Evolutionary conservation across 2,113 vertebrate genomes (phyloP), one percentile per base, ranked within the genome.

Genomic region (Crypturellus undulatus): DNA sequence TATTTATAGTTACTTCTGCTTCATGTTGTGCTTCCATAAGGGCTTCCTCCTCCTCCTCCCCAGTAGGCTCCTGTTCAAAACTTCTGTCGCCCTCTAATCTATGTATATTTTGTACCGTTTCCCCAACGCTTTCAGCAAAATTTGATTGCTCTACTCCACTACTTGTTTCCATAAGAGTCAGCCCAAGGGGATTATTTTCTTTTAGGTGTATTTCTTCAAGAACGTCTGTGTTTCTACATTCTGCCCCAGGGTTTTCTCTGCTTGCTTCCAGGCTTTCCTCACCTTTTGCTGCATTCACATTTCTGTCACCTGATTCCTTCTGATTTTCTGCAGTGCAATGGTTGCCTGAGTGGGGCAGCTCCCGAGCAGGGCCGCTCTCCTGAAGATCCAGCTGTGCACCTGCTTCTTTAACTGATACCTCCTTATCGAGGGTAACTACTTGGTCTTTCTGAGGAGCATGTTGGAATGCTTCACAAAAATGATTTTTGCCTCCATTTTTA

Each of bases 11-110:
- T 81, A 96, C 72, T 93, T 97, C 96, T 84, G 94, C 60, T 96
- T 97, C 97, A 71, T 67, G 96, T 42, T 97, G 97, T 42, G 97
- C 93, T 90, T 95, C 95, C 89, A 96, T 90, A 92, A 98, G 85
- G 69, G 93, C 45, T 65, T 94, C 95, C 79, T 96, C 97, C 60
- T 96, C 97, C 60, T 93, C 91, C 58, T 94, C 96, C 65, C 88
- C 59, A 69, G 87, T 34, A 54, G 96, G 62, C 92, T 92, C 81
- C 65, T 79, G 93, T 34, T n/a, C 90, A 14, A 81, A 76, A 49
- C 77, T 87, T 93, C 94, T 90, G 91, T 96, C 76, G 93, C 43
- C 79, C 65, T 93, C 96, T 76, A 96, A 79, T 93, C 59, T 67
- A 38, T 45, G 82, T 38, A 76, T 72, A 86, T 90, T 62, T 52